Evolutionary conservation across 2,797 vertebrate species (phyloP).

Genomic region (Syngnathus rostellatus): DNA sequence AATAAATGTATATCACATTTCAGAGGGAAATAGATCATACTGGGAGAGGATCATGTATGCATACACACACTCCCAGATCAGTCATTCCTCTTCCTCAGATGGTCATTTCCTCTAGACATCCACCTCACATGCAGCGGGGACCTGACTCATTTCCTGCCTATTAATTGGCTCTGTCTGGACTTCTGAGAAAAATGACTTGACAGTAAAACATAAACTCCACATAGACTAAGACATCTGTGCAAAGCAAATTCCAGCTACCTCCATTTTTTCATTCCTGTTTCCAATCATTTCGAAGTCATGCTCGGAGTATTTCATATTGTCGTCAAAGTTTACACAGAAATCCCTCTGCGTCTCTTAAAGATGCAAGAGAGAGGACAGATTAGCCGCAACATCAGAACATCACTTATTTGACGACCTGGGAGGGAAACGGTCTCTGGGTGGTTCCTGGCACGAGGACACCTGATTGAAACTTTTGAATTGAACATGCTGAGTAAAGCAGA

Average conservation of each 20-base stretch:
- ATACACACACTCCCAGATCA: conserved; percentile 13
- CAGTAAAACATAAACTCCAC: conserved; percentile 6
- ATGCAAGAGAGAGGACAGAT: conserved; percentile 1
- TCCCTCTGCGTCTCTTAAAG: not conserved
- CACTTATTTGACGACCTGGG: not conserved
- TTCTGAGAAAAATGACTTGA: conserved; percentile 19
- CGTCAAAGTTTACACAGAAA: conserved; percentile 1
- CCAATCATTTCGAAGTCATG: not conserved
- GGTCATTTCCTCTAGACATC: conserved; percentile 52
- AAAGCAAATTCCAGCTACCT: not conserved
- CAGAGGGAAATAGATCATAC: not conserved
- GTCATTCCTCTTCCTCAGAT: conserved; percentile 26
- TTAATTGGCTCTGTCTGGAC: conserved; percentile 46
- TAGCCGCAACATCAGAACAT: not conserved
- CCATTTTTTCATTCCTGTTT: not conserved
- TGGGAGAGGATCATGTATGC: conserved; percentile 17
- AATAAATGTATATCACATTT: conserved; percentile 9
- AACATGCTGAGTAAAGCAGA: conserved; percentile 22
- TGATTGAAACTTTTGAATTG: conserved; percentile 34
- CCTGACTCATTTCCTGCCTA: conserved; percentile 56
- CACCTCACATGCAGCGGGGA: conserved; percentile 30
- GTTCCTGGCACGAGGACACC: conserved; percentile 20
- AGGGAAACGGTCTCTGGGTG: not conserved
- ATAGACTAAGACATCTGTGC: conserved; percentile 1
- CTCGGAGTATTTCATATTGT: not conserved